Conservation (phyloP, 2,888 invertebrate species). For the Arge pagana region DNA sequence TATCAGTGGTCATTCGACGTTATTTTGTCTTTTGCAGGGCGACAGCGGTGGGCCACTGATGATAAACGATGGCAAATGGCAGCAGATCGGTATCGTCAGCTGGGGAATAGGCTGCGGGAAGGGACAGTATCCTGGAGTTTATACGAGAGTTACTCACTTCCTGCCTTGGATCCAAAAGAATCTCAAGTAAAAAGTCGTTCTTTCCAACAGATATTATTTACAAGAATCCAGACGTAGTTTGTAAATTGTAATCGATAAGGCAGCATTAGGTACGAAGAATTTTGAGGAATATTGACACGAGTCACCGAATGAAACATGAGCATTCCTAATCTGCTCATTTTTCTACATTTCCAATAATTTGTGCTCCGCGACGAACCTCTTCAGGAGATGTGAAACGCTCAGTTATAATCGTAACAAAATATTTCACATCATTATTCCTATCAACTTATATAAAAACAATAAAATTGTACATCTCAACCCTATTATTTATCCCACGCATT, state of each 20-base stretch:
- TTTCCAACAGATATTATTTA: too few relatives aligned
- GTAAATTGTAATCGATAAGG: too few relatives aligned
- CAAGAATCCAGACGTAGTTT: background rate
- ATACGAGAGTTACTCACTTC: conserved; percentile 82
- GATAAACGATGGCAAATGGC: conserved; percentile 78
- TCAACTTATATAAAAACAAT: conserved; percentile 43
- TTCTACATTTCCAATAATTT: too few relatives aligned
- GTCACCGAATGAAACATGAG: too few relatives aligned
- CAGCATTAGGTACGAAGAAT: too few relatives aligned
- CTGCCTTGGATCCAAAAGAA: conserved; percentile 87
- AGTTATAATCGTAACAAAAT: conserved; percentile 41
- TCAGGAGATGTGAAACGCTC: too few relatives aligned
- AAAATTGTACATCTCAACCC: conserved; percentile 36
- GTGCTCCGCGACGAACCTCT: too few relatives aligned
- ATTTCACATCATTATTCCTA: conserved; percentile 46
- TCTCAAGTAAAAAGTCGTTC: conserved; percentile 63
- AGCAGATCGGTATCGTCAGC: conserved; percentile 85
- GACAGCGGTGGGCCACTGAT: conserved; percentile 89
- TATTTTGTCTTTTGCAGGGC: conserved; percentile 70
- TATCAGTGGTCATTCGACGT: too few relatives aligned
- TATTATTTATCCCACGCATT: conserved; percentile 23
- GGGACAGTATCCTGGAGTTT: conserved; percentile 89
- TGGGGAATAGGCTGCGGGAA: conserved; percentile 94
- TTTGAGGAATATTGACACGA: too few relatives aligned
- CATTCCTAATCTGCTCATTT: too few relatives aligned